These are phyloP conservation scores for Caradrina kadenii DNA, from an alignment of 2,888 invertebrate species.

Conservation along the genomic window DNA sequence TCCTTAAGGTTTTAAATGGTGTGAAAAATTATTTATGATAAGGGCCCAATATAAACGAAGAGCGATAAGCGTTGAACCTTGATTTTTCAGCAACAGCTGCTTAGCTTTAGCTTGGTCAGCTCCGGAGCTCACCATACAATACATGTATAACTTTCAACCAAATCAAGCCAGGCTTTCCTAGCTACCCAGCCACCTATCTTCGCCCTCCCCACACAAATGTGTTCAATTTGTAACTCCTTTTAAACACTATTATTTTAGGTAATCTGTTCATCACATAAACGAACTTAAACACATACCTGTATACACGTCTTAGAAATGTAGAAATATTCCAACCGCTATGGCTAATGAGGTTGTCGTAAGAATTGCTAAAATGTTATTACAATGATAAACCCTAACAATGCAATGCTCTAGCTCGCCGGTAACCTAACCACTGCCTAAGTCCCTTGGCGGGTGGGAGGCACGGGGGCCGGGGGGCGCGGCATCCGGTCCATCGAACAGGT, in stretches of 20 bases:
- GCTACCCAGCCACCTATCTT: no score
- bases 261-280: no score
- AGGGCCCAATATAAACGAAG: constrained; percentile 27
- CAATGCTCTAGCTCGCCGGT: constrained; percentile 57
- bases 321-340: no score
- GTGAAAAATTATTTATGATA: neutral
- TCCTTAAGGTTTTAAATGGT: constrained; percentile 28
- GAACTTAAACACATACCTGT: no score
- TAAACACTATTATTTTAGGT: no score
- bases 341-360: neutral
- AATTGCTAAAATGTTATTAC: neutral
- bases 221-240: no score
- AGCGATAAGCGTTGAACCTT: constrained; percentile 46
- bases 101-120: neutral
- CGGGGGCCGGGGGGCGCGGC: constrained; percentile 74
- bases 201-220: no score
- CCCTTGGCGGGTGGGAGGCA: constrained; percentile 56
- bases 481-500: constrained; percentile 88
- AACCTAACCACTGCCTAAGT: constrained; percentile 68
- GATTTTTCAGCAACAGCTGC: neutral
- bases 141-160: neutral
- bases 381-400: constrained; percentile 29
- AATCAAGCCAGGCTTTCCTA: neutral
- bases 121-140: neutral
- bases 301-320: no score